Percentiles rank a stretch among this genome's conserved stretches.
phyloP scores from a whole-genome alignment of 1,140 invertebrate genomes.

The Drosophila baimaii region DNA sequence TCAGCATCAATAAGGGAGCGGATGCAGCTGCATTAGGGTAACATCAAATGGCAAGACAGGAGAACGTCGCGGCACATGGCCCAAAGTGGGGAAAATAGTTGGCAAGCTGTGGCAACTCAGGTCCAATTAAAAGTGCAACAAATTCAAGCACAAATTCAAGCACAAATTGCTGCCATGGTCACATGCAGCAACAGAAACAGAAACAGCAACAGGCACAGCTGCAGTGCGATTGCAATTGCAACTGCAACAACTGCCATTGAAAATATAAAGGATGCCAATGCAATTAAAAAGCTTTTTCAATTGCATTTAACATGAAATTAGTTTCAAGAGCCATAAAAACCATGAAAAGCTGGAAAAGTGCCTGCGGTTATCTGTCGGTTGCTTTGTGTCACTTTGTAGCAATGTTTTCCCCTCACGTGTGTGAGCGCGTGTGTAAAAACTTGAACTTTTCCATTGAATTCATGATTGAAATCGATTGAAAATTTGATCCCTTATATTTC shows the following conservation, averaged over 20 bases:
- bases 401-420: slow-evolving; percentile 3
- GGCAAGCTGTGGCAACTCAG: slow-evolving; percentile 45
- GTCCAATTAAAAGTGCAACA: slow-evolving; percentile 55
- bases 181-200: slow-evolving; percentile 12
- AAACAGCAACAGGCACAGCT: slow-evolving; percentile 9
- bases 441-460: slow-evolving; percentile 32
- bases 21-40: slow-evolving; percentile 25
- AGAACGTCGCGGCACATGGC: slow-evolving; percentile 6
- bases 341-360: slow-evolving; percentile 46
- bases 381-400: slow-evolving; percentile 39
- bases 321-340: slow-evolving; percentile 49
- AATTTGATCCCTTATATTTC: background rate
- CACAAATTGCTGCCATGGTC: slow-evolving; percentile 22
- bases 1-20: slow-evolving; percentile 30
- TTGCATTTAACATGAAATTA: slow-evolving; percentile 54
- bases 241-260: slow-evolving; percentile 23
- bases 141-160: slow-evolving; percentile 42
- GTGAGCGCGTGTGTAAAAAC: background rate
- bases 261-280: slow-evolving; percentile 43
- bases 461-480: slow-evolving; percentile 31
- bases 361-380: slow-evolving; percentile 47
- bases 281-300: slow-evolving; percentile 55
- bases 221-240: slow-evolving; percentile 6
- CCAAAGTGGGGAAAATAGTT: slow-evolving; percentile 47
- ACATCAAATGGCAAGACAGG: slow-evolving; percentile 7